Evolutionary conservation across 2,888 invertebrate genomes (phyloP).

Genomic region (Ernsta delagoae): DNA sequence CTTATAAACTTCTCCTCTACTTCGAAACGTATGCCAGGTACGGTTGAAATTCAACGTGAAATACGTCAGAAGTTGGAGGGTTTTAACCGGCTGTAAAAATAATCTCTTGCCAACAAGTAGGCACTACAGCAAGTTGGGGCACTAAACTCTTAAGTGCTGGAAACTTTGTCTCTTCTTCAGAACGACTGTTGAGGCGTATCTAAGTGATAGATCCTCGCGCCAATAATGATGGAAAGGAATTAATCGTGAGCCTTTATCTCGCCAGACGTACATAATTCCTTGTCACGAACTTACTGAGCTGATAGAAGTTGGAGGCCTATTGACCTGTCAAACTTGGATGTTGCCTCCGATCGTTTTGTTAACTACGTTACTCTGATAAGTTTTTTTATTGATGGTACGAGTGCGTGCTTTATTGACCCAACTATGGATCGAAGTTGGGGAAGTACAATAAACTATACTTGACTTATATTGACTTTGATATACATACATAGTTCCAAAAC

Average conservation of each 20-base stretch:
- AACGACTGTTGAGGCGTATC: conserved; percentile 18
- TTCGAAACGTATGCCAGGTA: not conserved
- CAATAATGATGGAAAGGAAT: conserved; percentile 8
- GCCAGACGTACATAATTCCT: not conserved
- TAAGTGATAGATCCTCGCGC: conserved; percentile 15
- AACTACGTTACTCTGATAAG: not conserved
- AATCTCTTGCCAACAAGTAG: conserved; percentile 19
- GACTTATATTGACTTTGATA: not conserved
- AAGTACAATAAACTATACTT: not conserved
- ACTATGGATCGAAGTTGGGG: not conserved
- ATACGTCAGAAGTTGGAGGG: conserved; percentile 7
- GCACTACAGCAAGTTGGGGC: conserved; percentile 7
- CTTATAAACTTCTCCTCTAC: not conserved
- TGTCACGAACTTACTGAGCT: not conserved
- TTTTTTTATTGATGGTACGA: conserved; percentile 7
- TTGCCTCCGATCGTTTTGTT: not conserved
- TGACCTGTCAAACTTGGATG: conserved; percentile 5
- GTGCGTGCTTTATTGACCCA: not conserved
- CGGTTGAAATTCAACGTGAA: not conserved
- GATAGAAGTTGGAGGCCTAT: not conserved
- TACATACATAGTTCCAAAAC: not conserved
- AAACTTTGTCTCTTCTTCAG: conserved; percentile 1
- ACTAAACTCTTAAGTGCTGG: conserved; percentile 8
- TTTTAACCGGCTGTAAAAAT: conserved; percentile 14
- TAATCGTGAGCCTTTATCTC: not conserved